phyloP scores from a whole-genome alignment of 2,888 invertebrate genomes.

The Seira ritae region DNA sequence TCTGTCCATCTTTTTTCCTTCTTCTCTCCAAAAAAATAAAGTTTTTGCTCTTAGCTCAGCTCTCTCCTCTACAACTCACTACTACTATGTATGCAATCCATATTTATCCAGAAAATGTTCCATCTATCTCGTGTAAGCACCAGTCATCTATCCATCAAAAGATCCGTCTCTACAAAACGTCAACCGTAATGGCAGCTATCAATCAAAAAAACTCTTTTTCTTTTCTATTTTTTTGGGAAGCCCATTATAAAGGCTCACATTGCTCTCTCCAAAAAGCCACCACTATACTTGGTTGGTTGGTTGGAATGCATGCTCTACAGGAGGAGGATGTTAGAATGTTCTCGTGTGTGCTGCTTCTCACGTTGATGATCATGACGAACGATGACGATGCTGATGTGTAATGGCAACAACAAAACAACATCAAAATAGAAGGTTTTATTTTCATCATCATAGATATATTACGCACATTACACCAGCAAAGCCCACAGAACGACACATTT shows the following conservation, averaged over 20 bases:
- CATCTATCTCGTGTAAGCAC: slow-evolving; percentile 46
- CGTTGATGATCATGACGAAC: slow-evolving; percentile 43
- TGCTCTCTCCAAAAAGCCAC: not conserved
- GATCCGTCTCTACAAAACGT: slow-evolving; percentile 60
- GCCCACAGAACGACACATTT: slow-evolving; percentile 65
- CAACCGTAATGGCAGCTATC: slow-evolving; percentile 73
- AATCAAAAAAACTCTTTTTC: slow-evolving; percentile 65
- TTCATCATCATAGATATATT: slow-evolving; percentile 34
- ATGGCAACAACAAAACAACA: slow-evolving; percentile 31
- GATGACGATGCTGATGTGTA: slow-evolving; percentile 15
- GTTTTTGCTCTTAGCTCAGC: not conserved
- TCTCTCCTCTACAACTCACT: not conserved
- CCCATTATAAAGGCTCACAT: slow-evolving; percentile 63
- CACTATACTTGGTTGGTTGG: no score
- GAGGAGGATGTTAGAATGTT: slow-evolving; percentile 28
- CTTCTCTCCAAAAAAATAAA: not conserved
- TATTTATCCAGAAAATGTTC: slow-evolving; percentile 52
- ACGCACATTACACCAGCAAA: slow-evolving; percentile 63
- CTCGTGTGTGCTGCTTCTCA: slow-evolving; percentile 41
- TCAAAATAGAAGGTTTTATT: slow-evolving; percentile 16
- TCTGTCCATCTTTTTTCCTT: slow-evolving; percentile 55
- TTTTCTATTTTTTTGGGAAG: slow-evolving; percentile 62
- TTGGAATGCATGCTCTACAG: no score
- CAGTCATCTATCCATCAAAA: slow-evolving; percentile 59
- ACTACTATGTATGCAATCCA: slow-evolving; percentile 33